phyloP scores from a whole-genome alignment of 2,888 invertebrate species.

The Auanema sp. region DNA sequence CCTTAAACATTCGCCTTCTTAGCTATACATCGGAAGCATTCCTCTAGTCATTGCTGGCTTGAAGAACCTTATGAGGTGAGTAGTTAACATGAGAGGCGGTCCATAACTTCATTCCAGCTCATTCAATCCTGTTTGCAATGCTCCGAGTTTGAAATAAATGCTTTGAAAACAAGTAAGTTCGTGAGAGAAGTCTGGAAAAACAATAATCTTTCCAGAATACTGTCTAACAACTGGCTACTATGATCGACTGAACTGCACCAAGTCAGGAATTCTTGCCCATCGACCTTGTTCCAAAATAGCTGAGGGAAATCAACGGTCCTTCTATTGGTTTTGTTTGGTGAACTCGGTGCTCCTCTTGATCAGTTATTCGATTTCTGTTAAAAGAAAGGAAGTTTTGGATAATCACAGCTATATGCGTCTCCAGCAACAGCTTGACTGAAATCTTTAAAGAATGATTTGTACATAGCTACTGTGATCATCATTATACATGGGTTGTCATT shows the following conservation, averaged over 20 bases:
- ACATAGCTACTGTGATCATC: too few relatives aligned
- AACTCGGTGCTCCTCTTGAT: constrained; percentile 23
- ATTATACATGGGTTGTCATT: too few relatives aligned
- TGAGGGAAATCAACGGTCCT: constrained; percentile 1
- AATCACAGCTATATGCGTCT: constrained; percentile 30
- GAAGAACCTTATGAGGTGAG: constrained; percentile 29
- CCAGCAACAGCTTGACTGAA: constrained; percentile 23
- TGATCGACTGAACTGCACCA: constrained; percentile 37
- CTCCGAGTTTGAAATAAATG: constrained; percentile 40
- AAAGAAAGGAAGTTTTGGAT: constrained; percentile 29
- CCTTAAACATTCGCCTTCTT: background rate
- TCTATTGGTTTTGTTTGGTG: constrained; percentile 22
- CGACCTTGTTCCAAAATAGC: constrained; percentile 30
- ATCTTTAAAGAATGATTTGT: too few relatives aligned
- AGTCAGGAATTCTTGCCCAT: constrained; percentile 27
- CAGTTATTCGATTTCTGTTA: constrained; percentile 25
- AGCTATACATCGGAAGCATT: background rate
- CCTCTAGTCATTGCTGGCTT: constrained; percentile 33
- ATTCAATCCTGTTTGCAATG: constrained; percentile 26
- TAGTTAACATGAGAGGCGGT: background rate
- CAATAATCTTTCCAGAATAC: constrained; percentile 27
- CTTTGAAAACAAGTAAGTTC: constrained; percentile 36
- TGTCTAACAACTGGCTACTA: constrained; percentile 36
- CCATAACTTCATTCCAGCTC: background rate
- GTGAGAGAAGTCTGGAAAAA: background rate